Base-by-base conservation (phyloP, 2,888 invertebrate genomes). In the Dryomyza anilis region DNA sequence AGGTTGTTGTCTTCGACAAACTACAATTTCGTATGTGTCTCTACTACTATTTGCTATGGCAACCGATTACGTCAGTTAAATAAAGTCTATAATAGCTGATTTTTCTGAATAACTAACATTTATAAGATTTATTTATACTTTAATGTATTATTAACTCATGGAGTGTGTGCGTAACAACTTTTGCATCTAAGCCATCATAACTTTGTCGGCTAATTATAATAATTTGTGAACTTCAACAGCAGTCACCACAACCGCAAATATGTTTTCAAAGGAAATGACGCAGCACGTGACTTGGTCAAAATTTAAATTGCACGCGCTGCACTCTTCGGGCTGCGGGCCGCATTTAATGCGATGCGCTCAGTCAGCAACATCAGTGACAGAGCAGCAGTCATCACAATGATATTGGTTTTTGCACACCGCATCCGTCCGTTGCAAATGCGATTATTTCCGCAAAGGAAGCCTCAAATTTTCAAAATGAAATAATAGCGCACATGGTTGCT, bases 401-500 rank as follows among this genome's bases (percentile, higher is more conserved):
- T 43, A 53, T 39, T 29, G 52, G 61, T 61, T 46, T 36, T 43
- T 43, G 56, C 16, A 23, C 30, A 59, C 43, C 53, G 21, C 61
- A 39, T 53, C 39, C 53, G 61, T 69, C 70, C 69, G 67, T 65
- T 70, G 59, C 63, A 66, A 70, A 68, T 64, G 65, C 65, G 67
- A 69, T 69, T 69, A 64, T 61, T 69, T 70, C 70, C 70, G 69
- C 57, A 67, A 64, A 65, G 64, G 67, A 67, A 70, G 68, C 69
- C 70, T 65, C 69, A 67, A 69, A 69, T 68, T 61, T 61, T 53
- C 61, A 27, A 53, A 61, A 53, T 61, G 61, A 61, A 61, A 61
- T 61, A 61, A 53, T 39, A 43, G 39, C 53, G 29, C 61, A 61
- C n/a, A n/a, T n/a, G n/a, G n/a, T n/a, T n/a, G n/a, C n/a, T n/a